These are phyloP conservation scores for Zapornia atra DNA, from an alignment of 2,113 vertebrate species.

Conservation along the genomic window DNA sequence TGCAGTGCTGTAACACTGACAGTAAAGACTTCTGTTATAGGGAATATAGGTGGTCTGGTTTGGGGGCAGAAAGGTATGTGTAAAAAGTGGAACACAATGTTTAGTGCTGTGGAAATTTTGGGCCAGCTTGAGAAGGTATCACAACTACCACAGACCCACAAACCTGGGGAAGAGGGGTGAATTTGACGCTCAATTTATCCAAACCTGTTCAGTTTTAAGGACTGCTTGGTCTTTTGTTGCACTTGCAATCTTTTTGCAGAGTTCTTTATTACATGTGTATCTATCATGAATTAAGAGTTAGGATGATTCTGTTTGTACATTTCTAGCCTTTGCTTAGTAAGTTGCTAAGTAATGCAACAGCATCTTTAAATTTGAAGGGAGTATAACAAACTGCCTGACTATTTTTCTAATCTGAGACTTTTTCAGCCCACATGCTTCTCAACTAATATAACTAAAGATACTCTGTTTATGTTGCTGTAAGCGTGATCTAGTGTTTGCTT, in stretches of 20 bases:
- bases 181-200: not conserved
- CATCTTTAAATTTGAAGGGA: not conserved
- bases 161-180: not conserved
- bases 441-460: not conserved
- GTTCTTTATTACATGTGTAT: not conserved
- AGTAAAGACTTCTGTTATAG: fast-evolving
- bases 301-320: not conserved
- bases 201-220: not conserved
- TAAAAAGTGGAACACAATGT: not conserved
- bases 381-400: not conserved
- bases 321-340: not conserved
- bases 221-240: not conserved
- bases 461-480: not conserved
- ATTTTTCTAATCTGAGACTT: not conserved
- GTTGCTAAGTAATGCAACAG: not conserved
- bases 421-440: not conserved
- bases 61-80: not conserved
- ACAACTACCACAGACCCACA: not conserved
- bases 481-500: not conserved
- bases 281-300: not conserved
- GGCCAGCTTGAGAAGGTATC: not conserved
- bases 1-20: not conserved
- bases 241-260: not conserved
- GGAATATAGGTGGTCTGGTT: not conserved
- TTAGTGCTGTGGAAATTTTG: not conserved